phyloP scores from a whole-genome alignment of 2,113 vertebrate species.

The Ranitomeya variabilis region DNA sequence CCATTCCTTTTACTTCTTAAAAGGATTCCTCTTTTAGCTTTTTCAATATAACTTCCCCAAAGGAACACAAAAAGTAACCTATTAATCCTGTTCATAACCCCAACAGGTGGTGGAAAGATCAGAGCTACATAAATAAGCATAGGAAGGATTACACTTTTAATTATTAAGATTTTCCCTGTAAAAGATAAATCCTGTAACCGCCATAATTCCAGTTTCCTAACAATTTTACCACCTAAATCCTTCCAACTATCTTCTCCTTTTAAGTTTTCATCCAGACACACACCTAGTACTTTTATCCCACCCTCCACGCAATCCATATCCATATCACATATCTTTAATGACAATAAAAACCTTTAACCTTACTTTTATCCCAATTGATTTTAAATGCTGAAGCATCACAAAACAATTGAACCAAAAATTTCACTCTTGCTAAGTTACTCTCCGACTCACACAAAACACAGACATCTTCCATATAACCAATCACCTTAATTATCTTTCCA shows the following conservation, averaged over 20 bases:
- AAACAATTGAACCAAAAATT: not conserved
- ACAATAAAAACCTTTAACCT: not conserved
- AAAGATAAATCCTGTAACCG: not conserved
- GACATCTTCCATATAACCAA: constrained; percentile 2
- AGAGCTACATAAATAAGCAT: not conserved
- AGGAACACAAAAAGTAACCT: not conserved
- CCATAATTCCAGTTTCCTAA: not conserved
- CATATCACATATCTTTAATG: not conserved
- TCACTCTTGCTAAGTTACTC: not conserved
- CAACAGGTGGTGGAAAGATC: not conserved
- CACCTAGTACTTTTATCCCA: not conserved
- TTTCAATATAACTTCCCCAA: not conserved
- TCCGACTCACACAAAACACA: not conserved
- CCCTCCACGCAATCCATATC: not conserved
- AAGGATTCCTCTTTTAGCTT: not conserved
- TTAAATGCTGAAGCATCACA: not conserved
- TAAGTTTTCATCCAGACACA: not conserved
- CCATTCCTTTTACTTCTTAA: not conserved
- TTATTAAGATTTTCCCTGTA: not conserved
- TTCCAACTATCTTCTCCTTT: not conserved
- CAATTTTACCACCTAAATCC: not conserved
- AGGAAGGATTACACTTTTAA: not conserved
- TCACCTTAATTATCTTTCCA: not conserved
- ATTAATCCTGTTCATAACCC: not conserved
- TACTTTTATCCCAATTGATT: not conserved